Conservation (phyloP, 2,888 invertebrate species). For the Latrodectus hesperus region DNA sequence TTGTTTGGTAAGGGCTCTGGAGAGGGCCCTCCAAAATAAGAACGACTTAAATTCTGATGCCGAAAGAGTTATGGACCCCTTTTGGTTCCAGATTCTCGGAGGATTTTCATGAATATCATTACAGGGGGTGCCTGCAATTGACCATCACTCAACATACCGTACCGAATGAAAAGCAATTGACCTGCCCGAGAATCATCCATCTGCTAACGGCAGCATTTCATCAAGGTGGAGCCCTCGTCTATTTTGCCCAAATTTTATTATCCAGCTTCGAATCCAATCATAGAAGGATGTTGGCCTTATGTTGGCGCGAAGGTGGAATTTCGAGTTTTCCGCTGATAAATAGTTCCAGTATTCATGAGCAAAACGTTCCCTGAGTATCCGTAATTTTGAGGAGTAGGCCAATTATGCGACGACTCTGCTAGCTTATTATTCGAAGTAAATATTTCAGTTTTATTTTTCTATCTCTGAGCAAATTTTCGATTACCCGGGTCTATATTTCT, state of each 20-base stretch:
- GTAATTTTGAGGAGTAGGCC: constrained; percentile 32
- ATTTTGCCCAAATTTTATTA: constrained; percentile 34
- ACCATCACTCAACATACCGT: constrained; percentile 50
- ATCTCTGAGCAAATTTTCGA: too few species aligned
- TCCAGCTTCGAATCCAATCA: constrained; percentile 44
- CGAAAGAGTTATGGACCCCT: constrained; percentile 56
- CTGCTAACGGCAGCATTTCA: constrained; percentile 19
- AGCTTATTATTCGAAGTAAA: not conserved
- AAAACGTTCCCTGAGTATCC: constrained; percentile 8
- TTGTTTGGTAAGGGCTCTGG: constrained; percentile 7
- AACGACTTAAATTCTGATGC: constrained; percentile 23
- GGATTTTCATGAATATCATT: constrained; percentile 64
- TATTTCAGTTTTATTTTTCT: too few species aligned
- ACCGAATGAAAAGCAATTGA: constrained; percentile 62
- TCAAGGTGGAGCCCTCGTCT: constrained; percentile 41
- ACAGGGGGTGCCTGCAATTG: constrained; percentile 34
- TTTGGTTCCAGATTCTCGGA: constrained; percentile 26
- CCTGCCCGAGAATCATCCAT: constrained; percentile 33
- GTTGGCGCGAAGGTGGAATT: constrained; percentile 15
- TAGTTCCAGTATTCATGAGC: constrained; percentile 52
- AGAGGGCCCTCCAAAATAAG: constrained; percentile 5
- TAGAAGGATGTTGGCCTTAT: constrained; percentile 32
- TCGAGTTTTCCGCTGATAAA: constrained; percentile 34
- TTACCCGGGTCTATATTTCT: too few species aligned
- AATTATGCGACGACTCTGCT: constrained; percentile 15